Base-by-base conservation (phyloP, 1,140 invertebrate genomes). In the Akabosia matsudoensis region DNA sequence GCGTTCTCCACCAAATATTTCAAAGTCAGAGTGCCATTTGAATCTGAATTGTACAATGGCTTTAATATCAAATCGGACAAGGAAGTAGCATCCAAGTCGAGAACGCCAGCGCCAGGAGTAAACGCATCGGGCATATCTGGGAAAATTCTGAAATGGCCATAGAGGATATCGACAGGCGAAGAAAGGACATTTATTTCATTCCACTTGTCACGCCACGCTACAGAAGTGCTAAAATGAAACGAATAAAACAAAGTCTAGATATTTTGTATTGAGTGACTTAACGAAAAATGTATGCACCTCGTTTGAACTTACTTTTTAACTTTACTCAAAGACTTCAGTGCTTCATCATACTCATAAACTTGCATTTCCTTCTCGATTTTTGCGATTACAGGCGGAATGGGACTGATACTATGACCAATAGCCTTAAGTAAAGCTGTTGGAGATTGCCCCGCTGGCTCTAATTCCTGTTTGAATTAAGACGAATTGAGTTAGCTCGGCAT, bases 111-210 rank as follows among this genome's bases (percentile, higher is more conserved):
- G n/a, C 77, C 78, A 2, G 80, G 78, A 1, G 73, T 30, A 56
- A 81, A 79, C 34, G 77, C 71, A 31, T 77, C 77, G 16, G 80
- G 80, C 80, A 81, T 81, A 26, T 81, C 80, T 75, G 76, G 80
- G 61, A 81, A 81, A 18, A 81, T 67, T 56, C 79, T 81, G 31
- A 81, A 81, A 31, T 81, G 78, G 14, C 80, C 80, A 71, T 81
- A 81, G 7, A 81, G 61, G 24, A 81, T 73, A 30, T 81, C 80
- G 1, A 81, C 78, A 3, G 80, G 78, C 0, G 80, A 79, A 16
- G 76, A 77, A n/a, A 81, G 51, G 13, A 79, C 73, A 30, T 75
- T 52, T 73, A 81, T 78, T 74, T 81, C 80, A 0, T 74, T 73
- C 78, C 80, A 79, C 51, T 79, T 79, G n/a, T 77, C 37, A 18